A percentile compares a stretch with the other conserved stretches of the same genome.
Evolutionary conservation across 2,113 vertebrate genomes (phyloP).

Genomic region (Corythaixoides concolor): DNA sequence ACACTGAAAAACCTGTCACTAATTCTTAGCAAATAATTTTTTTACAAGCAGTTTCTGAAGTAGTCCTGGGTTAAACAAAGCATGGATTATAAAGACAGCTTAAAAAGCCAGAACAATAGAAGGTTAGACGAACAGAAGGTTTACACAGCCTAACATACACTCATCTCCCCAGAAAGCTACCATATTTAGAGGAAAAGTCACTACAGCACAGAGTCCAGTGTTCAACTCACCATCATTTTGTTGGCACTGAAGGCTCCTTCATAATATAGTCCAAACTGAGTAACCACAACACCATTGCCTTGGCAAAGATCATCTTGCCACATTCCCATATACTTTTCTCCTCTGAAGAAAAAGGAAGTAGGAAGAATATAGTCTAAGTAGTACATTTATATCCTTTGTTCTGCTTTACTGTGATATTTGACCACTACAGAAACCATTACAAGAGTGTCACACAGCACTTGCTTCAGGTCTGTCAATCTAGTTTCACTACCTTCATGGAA

Average conservation of each 20-base stretch:
- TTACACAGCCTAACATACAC: neutral
- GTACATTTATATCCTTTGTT: neutral
- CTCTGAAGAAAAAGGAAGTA: conserved; percentile 72
- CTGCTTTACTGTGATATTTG: neutral
- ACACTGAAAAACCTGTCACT: neutral
- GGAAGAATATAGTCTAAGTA: neutral
- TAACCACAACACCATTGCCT: conserved; percentile 94
- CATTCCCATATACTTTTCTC: conserved; percentile 98
- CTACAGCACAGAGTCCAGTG: neutral
- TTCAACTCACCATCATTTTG: conserved; percentile 93
- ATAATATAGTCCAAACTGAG: conserved; percentile 96
- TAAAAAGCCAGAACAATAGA: neutral
- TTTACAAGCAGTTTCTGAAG: neutral
- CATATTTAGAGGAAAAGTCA: neutral
- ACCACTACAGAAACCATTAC: neutral
- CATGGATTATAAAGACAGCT: neutral
- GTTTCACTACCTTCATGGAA: neutral
- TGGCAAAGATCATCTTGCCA: conserved; percentile 94
- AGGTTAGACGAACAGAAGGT: neutral
- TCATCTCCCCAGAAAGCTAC: neutral
- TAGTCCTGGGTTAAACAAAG: neutral
- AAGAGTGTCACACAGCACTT: neutral
- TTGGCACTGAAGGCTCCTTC: conserved; percentile 93
- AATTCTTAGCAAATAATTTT: neutral
- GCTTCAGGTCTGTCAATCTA: neutral